Conservation (phyloP, 1,140 invertebrate genomes). For the Scaptomyza hsui region DNA sequence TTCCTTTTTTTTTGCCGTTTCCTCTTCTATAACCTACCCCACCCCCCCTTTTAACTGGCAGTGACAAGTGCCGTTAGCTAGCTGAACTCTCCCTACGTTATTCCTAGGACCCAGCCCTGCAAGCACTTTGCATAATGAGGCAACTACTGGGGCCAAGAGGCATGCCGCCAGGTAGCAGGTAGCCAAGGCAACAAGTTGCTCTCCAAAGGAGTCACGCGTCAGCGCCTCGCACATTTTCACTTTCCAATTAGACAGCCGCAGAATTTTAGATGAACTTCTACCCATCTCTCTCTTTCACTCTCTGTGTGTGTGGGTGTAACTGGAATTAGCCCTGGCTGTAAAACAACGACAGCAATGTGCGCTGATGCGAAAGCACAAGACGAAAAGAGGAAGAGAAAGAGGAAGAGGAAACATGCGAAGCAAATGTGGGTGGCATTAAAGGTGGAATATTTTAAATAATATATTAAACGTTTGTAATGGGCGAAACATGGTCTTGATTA, state of each 20-base stretch:
- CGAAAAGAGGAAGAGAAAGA: background rate
- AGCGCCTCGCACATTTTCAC: slow-evolving; percentile 68
- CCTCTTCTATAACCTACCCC: background rate
- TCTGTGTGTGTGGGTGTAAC: slow-evolving; percentile 9
- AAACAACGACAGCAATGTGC: slow-evolving; percentile 4
- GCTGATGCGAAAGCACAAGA: slow-evolving; percentile 15
- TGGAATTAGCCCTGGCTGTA: slow-evolving; percentile 27
- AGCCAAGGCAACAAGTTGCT: slow-evolving; percentile 58
- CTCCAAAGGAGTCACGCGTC: slow-evolving; percentile 61
- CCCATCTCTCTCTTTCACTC: no score
- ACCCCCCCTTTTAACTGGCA: background rate
- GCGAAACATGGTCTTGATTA: background rate
- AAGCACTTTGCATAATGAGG: slow-evolving; percentile 76
- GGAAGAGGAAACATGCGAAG: background rate
- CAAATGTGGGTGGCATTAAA: no score
- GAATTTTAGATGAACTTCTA: slow-evolving; percentile 12
- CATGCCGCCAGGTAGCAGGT: slow-evolving; percentile 25
- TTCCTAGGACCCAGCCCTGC: background rate
- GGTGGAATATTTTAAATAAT: no score
- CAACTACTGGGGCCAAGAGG: slow-evolving; percentile 33
- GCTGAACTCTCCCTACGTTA: no score
- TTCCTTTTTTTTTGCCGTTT: slow-evolving; percentile 10
- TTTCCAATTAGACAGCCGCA: slow-evolving; percentile 50
- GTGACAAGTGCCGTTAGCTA: background rate
- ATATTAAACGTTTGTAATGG: background rate